A percentile compares a stretch with the other conserved stretches of the same genome.
These are phyloP conservation scores for Ophion ellenae DNA, from an alignment of 2,888 invertebrate genomes.

Conservation along the genomic window DNA sequence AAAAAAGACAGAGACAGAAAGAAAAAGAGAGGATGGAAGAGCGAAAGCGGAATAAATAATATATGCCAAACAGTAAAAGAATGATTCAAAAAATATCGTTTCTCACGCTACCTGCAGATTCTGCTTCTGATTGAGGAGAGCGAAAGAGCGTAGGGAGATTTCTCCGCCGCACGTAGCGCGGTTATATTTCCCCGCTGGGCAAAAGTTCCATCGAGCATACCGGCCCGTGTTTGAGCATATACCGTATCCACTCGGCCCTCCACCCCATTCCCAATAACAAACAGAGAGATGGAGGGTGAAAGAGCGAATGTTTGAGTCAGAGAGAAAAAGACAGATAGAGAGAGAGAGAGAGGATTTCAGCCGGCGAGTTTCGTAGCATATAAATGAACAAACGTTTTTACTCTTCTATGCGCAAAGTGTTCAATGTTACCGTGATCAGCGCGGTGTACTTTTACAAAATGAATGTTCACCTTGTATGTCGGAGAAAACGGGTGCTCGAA, in stretches of 20 bases:
- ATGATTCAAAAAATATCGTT: constrained; percentile 72
- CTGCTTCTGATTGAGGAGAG: constrained; percentile 53
- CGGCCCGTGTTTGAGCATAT: constrained; percentile 48
- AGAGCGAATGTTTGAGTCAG: constrained; percentile 65
- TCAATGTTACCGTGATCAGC: constrained; percentile 26
- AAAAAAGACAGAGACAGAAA: neutral
- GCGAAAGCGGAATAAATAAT: constrained; percentile 75
- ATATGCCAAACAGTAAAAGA: constrained; percentile 74
- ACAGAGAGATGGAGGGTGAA: constrained; percentile 78
- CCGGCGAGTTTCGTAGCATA: constrained; percentile 57
- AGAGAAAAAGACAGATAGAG: constrained; percentile 50
- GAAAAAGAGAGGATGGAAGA: constrained; percentile 55
- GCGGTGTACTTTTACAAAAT: constrained; percentile 32
- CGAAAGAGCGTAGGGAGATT: constrained; percentile 26
- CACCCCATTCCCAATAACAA: constrained; percentile 58
- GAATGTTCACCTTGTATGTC: constrained; percentile 21
- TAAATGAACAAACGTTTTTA: constrained; percentile 62
- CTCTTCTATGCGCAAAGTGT: constrained; percentile 42
- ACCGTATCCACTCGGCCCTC: constrained; percentile 37
- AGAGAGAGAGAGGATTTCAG: constrained; percentile 65
- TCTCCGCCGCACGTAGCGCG: constrained; percentile 30
- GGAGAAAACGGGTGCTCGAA: constrained; percentile 21
- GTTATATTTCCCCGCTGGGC: constrained; percentile 55
- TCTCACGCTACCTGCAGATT: constrained; percentile 70
- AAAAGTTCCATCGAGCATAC: constrained; percentile 58